Percentiles rank a stretch among this genome's conserved stretches.
These are phyloP conservation scores for Diarsia brunnea DNA, from an alignment of 2,888 invertebrate species.

Conservation along the genomic window DNA sequence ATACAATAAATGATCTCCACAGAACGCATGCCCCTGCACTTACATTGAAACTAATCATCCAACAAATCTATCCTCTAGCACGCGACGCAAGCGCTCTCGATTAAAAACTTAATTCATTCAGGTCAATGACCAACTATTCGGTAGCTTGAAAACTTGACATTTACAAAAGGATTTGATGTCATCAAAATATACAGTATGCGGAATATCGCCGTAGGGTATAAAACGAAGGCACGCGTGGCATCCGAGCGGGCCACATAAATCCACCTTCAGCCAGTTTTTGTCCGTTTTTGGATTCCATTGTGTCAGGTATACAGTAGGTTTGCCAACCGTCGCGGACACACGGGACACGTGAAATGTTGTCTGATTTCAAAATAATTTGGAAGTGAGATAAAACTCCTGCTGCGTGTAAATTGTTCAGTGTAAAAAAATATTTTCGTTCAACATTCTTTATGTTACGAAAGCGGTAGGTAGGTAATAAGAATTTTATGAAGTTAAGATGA, in stretches of 20 bases:
- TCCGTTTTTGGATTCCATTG: conserved; percentile 83
- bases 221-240: conserved; percentile 66
- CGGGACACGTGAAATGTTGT: conserved; percentile 58
- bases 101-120: conserved; percentile 57
- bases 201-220: conserved; percentile 63
- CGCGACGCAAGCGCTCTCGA: conserved; percentile 34
- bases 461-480: conserved; percentile 9
- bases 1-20: conserved; percentile 29
- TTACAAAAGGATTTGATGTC: conserved; percentile 69
- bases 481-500: conserved; percentile 18
- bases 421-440: conserved; percentile 16
- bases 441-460: conserved; percentile 19
- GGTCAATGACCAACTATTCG: conserved; percentile 67
- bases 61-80: conserved; percentile 34
- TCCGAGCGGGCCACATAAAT: conserved; percentile 75
- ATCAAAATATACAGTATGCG: conserved; percentile 64
- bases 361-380: conserved; percentile 55
- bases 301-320: conserved; percentile 80
- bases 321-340: conserved; percentile 56
- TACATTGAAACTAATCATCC: conserved; percentile 41
- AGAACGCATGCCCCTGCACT: conserved; percentile 18
- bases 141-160: conserved; percentile 64
- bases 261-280: conserved; percentile 78
- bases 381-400: conserved; percentile 50
- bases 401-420: conserved; percentile 55